Evolutionary conservation across 1,140 invertebrate genomes (phyloP), one percentile per base, ranked within the genome.

Genomic region (Ericerus pela): DNA sequence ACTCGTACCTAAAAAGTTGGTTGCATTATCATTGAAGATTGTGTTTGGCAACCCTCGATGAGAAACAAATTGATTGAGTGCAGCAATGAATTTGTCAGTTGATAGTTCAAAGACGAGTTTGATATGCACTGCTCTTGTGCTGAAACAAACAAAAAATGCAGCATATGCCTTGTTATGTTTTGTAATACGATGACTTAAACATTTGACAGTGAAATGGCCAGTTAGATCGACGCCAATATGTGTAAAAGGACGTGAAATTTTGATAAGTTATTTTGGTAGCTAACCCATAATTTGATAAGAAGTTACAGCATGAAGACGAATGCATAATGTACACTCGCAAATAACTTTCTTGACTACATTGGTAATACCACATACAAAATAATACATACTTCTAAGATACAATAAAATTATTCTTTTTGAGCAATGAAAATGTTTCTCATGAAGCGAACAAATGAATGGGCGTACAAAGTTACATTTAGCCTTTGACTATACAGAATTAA

Each of bases 371-470:
- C 22, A 26, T n/a, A 60, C 12, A 2, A 38, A 22, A 58, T 59
- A 61, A 55, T 27, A 57, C 22, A 31, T 47, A 27, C 52, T 4
- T 14, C 56, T 20, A 30, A 60, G 12, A 14, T n/a, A 22, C n/a
- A 56, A 16, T 29, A 56, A 52, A 12, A 61, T 12, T 18, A 47
- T 27, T n/a, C 57, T 38, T 22, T 55, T 47, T 24, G 67, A 67
- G 26, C 60, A 62, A 60, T 73, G 70, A 5, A 68, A 38, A 10
- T 62, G 41, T 26, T 55, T 53, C 3, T 38, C 0, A 58, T 73
- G 70, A 24, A 64, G 58, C 53, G 68, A 14, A 5, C 54, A 30
- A 10, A 73, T 63, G 3, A 73, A 58, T 31, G 69, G 41, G 5
- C 61, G 54, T 12, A 66, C 65, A 5, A 72, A 53, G 26, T 60